Evolutionary conservation across 2,113 vertebrate genomes (phyloP).

Genomic region (Leucopsar rothschildi): DNA sequence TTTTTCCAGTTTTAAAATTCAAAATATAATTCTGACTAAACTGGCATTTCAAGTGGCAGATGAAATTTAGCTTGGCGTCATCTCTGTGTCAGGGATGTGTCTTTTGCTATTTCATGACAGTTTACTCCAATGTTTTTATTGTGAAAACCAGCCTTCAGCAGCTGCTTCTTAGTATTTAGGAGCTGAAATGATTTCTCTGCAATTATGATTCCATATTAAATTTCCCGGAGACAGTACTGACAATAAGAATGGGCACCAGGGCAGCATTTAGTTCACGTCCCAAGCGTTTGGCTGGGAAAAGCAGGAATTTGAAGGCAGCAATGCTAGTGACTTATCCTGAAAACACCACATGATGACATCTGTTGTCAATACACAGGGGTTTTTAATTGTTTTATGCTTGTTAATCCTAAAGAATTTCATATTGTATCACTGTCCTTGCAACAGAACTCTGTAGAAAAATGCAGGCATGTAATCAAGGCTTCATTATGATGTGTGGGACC

Average conservation of each 20-base stretch:
- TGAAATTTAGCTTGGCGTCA: not conserved
- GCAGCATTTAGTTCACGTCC: not conserved
- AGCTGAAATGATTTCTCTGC: not conserved
- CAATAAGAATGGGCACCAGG: not conserved
- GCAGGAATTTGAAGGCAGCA: not conserved
- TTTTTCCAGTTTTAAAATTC: not conserved
- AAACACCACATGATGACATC: not conserved
- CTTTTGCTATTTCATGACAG: not conserved
- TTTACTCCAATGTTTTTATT: not conserved
- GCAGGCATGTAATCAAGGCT: not conserved
- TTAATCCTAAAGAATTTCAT: not conserved
- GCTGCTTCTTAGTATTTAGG: not conserved
- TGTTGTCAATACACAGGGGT: not conserved
- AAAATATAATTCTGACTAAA: not conserved
- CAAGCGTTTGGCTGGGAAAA: not conserved
- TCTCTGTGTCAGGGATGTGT: not conserved
- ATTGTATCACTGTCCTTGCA: fast-evolving
- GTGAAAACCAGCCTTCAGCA: not conserved
- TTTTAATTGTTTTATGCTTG: not conserved
- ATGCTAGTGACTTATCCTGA: not conserved
- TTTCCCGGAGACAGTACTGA: not conserved
- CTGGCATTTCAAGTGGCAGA: not conserved
- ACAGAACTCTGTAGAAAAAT: not conserved
- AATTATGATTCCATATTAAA: not conserved
- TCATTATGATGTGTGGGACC: not conserved